Base-by-base conservation (phyloP, 2,797 vertebrate genomes). In the Protosalanx chinensis region DNA sequence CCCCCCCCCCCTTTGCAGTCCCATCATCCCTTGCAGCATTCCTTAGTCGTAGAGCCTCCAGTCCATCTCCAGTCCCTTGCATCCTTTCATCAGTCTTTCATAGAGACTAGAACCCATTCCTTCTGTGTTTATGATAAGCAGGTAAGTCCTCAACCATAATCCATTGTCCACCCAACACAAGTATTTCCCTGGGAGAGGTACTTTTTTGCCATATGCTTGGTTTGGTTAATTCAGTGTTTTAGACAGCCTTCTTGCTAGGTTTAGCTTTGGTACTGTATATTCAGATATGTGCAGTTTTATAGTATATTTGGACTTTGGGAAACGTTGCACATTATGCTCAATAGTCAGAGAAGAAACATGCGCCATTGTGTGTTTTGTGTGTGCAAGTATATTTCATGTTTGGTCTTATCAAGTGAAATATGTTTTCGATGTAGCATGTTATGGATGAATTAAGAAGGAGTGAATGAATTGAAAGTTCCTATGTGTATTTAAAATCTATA, bases 21-120 rank as follows among this genome's bases (percentile, higher is more conserved):
- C 30, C 67, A 46, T 29, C 51, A 56, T 56, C 16, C 18, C 51
- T 46, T 46, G 33, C 68, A 37, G 70, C 65, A 37, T 53, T 67
- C 27, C 64, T 35, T 27, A 27, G 23, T 27, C 72, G 30, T 73
- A 53, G 41, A 20, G 10, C 64, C 33, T 33, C 32, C 30, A 7
- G 68, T n/a, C 37, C 67, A 6, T 56, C 7, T 51, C 32, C 4
- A 53, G 56, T 61, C 57, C 27, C 49, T 70, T 53, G 16, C 18
- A 18, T 67, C 65, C 49, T 7, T 18, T 67, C 16, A 32, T 49
- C 32, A 29, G 51, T 15, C 49, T 27, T 46, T 46, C 41, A 46
- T 46, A 46, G 41, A 46, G 41, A 46, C 10, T 46, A 46, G 10
- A 4, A n/a, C 5, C 18, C 15, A 16, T 56, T 56, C 1, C 18